Percentiles rank a stretch among this genome's conserved stretches.
Evolutionary conservation across 37 sponge, comb jelly and placozoan genomes (phyloP).

Genomic region (Theonella swinhoei): DNA sequence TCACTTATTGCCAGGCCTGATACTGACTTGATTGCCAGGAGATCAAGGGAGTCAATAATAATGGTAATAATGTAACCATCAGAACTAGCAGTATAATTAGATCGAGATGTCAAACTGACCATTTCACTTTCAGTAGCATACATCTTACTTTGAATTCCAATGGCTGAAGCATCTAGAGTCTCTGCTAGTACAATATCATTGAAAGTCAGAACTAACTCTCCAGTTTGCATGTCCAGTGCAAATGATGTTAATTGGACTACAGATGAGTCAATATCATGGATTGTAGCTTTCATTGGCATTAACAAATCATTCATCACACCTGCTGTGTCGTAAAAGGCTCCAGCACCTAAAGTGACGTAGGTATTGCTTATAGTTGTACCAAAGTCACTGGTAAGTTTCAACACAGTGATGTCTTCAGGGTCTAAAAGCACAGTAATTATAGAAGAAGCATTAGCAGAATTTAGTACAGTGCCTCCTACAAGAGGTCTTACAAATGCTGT

Average conservation of each 20-base stretch:
- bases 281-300: conserved; percentile 4
- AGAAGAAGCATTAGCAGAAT: conserved; percentile 30
- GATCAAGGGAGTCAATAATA: conserved; percentile 67
- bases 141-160: conserved; percentile 62
- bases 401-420: conserved; percentile 49
- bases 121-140: background rate
- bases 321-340: conserved; percentile 69
- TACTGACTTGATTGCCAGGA: conserved; percentile 63
- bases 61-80: conserved; percentile 71
- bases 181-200: conserved; percentile 69
- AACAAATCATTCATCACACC: conserved; percentile 16
- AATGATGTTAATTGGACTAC: conserved; percentile 53
- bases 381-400: conserved; percentile 68
- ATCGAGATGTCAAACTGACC: conserved; percentile 44
- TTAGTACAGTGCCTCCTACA: conserved; percentile 60
- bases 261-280: conserved; percentile 33
- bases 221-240: conserved; percentile 79
- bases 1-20: conserved; percentile 45
- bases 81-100: conserved; percentile 25
- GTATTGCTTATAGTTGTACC: conserved; percentile 63
- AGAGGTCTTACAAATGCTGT: conserved; percentile 40
- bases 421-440: conserved; percentile 41
- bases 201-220: conserved; percentile 71
- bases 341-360: conserved; percentile 29
- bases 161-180: conserved; percentile 73